phyloP scores from a whole-genome alignment of 2,113 vertebrate genomes.

The Cebidichthys violaceus region DNA sequence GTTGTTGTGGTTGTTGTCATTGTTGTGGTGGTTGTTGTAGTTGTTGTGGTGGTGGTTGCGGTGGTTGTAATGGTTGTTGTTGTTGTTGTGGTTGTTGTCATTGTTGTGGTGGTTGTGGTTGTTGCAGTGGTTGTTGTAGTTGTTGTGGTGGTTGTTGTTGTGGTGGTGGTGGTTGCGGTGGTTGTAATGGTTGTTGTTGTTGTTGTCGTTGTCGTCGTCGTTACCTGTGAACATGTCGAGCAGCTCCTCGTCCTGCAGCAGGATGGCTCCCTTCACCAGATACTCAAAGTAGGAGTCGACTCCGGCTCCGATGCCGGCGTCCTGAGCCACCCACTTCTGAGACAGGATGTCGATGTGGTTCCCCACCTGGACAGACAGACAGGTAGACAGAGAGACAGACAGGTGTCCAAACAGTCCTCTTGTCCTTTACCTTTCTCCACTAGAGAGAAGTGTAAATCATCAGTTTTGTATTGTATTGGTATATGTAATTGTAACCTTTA shows the following conservation, averaged over 20 bases:
- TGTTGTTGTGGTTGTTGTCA: not conserved
- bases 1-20: too few species aligned
- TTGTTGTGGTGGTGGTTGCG: too few species aligned
- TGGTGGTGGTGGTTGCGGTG: too few species aligned
- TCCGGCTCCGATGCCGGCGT: slow-evolving; percentile 95
- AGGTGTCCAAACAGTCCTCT: not conserved
- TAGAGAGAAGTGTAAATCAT: not conserved
- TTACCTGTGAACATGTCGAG: slow-evolving; percentile 94
- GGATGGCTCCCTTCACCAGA: slow-evolving; percentile 95
- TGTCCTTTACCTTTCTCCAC: not conserved
- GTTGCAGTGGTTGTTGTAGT: too few species aligned
- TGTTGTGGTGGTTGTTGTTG: too few species aligned
- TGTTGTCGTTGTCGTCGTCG: too few species aligned
- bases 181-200: too few species aligned
- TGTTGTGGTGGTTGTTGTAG: too few species aligned
- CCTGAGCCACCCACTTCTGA: slow-evolving; percentile 97
- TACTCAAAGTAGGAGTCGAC: slow-evolving; percentile 99
- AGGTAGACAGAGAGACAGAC: not conserved
- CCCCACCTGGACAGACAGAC: slow-evolving; percentile 86
- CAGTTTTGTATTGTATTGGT: too few species aligned
- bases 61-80: too few species aligned
- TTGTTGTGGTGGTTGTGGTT: too few species aligned
- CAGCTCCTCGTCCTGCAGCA: slow-evolving; percentile 94
- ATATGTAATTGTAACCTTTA: too few species aligned
- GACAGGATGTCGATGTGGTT: slow-evolving; percentile 97